Base-by-base conservation (phyloP, 2,888 invertebrate species). In the Cataglyphis cursor region DNA sequence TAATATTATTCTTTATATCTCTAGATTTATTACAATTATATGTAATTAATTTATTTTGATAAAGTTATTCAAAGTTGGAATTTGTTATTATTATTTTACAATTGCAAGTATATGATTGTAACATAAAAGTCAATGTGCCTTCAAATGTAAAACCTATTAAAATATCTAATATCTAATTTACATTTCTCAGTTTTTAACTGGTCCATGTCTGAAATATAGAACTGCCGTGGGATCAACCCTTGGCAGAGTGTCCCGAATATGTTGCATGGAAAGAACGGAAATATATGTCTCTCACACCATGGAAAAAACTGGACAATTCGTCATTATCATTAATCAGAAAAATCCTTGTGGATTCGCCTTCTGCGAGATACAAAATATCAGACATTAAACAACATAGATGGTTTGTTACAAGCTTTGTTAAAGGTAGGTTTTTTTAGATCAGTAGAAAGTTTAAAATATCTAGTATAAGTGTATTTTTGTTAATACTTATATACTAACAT, bases 151-250 rank as follows among this genome's bases (percentile, higher is more conserved):
- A 81, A 48, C 51, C 82, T 62, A 24, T 83, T 88, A 74, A 85
- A 54, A 65, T 84, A 74, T 87, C 88, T 91, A 91, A 92, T 89
- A 54, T 54, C 51, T 89, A 84, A 90, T 90, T 92, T 91, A 85
- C 90, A 89, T 92, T 90, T 90, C 89, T 88, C 87, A 91, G 91
- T 92, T 90, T 89, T 89, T 91, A 91, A 93, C 90, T 91, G 92
- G 91, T 93, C 89, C 91, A 86, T 93, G 81, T 93, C 89, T 93
- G 85, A 93, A 91, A 92, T 95, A 24, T 95, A 99, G 99, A 99
- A 95, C 95, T 99, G 91, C 99, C 99, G 64, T 99, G 99, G 99
- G 98, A 98, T 95, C 97, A 97, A 93, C 98, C 99, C 8, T 95
- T 96, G 83, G 93, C 95, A 68, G 95, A 96, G 31, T 98, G 97